Evolutionary conservation across 2,113 vertebrate genomes (phyloP), one percentile per base, ranked within the genome.

Genomic region (Alethe castanea): DNA sequence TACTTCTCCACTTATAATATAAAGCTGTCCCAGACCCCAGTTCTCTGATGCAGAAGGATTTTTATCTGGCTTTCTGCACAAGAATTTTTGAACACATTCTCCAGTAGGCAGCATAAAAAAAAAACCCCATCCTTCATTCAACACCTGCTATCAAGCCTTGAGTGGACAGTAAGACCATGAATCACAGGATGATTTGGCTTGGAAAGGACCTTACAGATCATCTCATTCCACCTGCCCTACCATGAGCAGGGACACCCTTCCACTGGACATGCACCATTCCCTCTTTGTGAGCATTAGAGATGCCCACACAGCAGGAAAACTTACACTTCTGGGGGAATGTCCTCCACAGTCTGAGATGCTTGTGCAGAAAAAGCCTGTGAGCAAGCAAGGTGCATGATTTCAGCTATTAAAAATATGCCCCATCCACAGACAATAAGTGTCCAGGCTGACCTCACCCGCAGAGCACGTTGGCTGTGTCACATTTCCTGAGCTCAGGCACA

Each of bases 361-460:
- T 33, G 24, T 45, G 19, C 23, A 66, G 54, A 50, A 86, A 79
- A 85, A 60, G 19, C 57, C 78, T 73, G 40, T 44, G 44, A 40
- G 44, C 24, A 26, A 71, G 79, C 35, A 59, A 83, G 67, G 60
- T 80, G 29, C 45, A 26, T 76, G 84, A 80, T 72, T 91, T 85
- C 93, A 95, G 35, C 60, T 64, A 13, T 64, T 73, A 88, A 93
- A 96, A 96, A 92, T 84, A 94, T 47, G 36, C 25, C 74, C 26
- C 36, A 11, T 38, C 45, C 54, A 24, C 69, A 69, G 64, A 83
- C 76, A 97, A 62, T 88, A 19, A 29, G 53, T 17, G 36, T 71
- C 76, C 59, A 59, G 64, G 23, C 52, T 95, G 94, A 96, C 33
- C 76, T 95, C 92, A 95, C 18, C 52, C 7, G 0, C 71, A 62